Percentiles rank a stretch among this genome's conserved stretches.
phyloP scores from a whole-genome alignment of 1,140 invertebrate genomes.

The Globodera rostochiensis region DNA sequence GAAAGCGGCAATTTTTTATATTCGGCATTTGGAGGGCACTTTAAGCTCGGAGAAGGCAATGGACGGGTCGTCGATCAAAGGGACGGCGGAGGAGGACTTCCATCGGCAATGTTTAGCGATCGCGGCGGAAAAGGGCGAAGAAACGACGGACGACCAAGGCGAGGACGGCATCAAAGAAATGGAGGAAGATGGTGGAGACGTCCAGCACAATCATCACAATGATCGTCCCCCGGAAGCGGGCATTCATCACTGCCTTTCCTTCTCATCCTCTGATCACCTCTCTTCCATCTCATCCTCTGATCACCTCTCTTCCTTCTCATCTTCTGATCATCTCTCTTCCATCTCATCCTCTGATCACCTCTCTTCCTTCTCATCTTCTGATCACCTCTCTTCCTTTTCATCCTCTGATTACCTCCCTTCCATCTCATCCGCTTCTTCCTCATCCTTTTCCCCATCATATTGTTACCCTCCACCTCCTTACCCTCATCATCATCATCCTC shows the following conservation, averaged over 20 bases:
- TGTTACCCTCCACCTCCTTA: not conserved
- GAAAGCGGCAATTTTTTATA: conserved; percentile 54
- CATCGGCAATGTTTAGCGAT: not conserved
- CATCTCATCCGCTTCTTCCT: not conserved
- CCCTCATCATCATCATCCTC: not conserved
- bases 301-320: not conserved
- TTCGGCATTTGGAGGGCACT: conserved; percentile 45
- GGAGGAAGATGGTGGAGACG: not conserved
- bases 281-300: not conserved
- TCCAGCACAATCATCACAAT: not conserved
- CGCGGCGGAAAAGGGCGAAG: conserved; percentile 12
- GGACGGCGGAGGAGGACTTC: not conserved
- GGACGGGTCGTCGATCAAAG: not conserved
- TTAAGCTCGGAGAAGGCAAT: conserved; percentile 4
- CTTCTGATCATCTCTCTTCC: not conserved
- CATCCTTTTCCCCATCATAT: not conserved
- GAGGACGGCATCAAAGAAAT: not conserved
- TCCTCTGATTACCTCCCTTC: not conserved
- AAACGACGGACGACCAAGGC: not conserved
- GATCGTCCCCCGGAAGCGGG: too few species aligned
- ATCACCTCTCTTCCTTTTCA: not conserved
- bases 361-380: not conserved
- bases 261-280: not conserved
- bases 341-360: not conserved
- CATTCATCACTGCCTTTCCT: not conserved